Evolutionary conservation across 2,888 invertebrate genomes (phyloP), one percentile per base, ranked within the genome.

Genomic region (Thelaira solivaga): DNA sequence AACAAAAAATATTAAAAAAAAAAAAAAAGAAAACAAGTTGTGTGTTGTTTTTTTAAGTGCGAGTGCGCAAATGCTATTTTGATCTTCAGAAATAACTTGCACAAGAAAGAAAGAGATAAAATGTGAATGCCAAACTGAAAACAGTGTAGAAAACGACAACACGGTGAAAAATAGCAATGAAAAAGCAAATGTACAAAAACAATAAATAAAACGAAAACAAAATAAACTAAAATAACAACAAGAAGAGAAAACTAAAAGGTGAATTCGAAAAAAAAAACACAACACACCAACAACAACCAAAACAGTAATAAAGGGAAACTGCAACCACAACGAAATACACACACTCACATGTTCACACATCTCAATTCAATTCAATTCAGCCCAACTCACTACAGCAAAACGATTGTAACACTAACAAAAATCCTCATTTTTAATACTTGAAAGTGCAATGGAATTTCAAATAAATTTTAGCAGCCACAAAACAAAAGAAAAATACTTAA

Each of bases 1-100:
- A n/a, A n/a, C n/a, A n/a, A n/a, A n/a, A n/a, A n/a, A n/a, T n/a
- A n/a, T n/a, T n/a, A n/a, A n/a, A n/a, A 5, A 62, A 62, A 20
- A 64, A 62, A 4, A 13, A 41, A 11, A 18, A 67, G n/a, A 76
- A 79, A 76, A 75, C 73, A 80, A 67, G 53, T 76, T 62, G 65
- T 59, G 62, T 69, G 65, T 59, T 43, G 57, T 39, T 45, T 24
- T 61, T 24, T 36, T 13, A 62, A 76, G 76, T 81, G 77, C 81
- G 81, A 81, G 64, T 81, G 81, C 81, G 81, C 80, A 69, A 80
- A 72, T 68, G 75, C 34, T 22, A 45, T 41, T 36, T 45, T 53
- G 31, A 24, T 69, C 55, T 45, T 34, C 11, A 36, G 39, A 24
- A 24, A 24, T n/a, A 72, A 49, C 29, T 55, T 36, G 7, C 29